Percentiles rank a stretch among this genome's conserved stretches.
These are phyloP conservation scores for Eunapius fragilis DNA, from an alignment of 37 sponge, comb jelly and placozoan genomes.

Conservation along the genomic window DNA sequence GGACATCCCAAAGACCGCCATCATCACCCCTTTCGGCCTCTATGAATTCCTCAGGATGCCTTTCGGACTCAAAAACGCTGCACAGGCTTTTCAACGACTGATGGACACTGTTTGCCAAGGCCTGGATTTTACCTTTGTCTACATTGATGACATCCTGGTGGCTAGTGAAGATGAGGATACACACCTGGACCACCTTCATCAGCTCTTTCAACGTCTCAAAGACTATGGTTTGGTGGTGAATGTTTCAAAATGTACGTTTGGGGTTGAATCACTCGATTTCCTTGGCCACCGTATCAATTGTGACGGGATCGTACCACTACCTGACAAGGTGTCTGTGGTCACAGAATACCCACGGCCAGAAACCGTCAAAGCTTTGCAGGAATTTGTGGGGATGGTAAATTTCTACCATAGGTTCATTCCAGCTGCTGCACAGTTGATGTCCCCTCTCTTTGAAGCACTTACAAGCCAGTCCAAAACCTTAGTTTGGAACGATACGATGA, in stretches of 20 bases:
- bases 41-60: slow-evolving; percentile 36
- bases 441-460: slow-evolving; percentile 23
- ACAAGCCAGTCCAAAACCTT: background rate
- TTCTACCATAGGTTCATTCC: slow-evolving; percentile 63
- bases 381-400: slow-evolving; percentile 59
- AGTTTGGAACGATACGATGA: slow-evolving; percentile 6
- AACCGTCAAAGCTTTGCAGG: slow-evolving; percentile 22
- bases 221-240: slow-evolving; percentile 57
- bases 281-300: slow-evolving; percentile 36
- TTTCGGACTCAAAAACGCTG: slow-evolving; percentile 38
- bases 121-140: slow-evolving; percentile 1
- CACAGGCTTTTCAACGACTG: slow-evolving; percentile 38
- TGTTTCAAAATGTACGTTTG: slow-evolving; percentile 38
- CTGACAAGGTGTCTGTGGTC: slow-evolving; percentile 12
- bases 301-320: slow-evolving; percentile 21
- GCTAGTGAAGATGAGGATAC: slow-evolving; percentile 34
- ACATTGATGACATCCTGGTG: slow-evolving; percentile 12
- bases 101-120: slow-evolving; percentile 31
- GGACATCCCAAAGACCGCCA: slow-evolving; percentile 31
- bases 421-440: slow-evolving; percentile 22
- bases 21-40: slow-evolving; percentile 4
- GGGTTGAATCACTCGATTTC: slow-evolving; percentile 23
- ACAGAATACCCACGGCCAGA: slow-evolving; percentile 28
- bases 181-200: slow-evolving; percentile 41
- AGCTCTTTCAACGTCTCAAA: slow-evolving; percentile 24